Percentiles rank a stretch among this genome's conserved stretches.
Evolutionary conservation across 64 coral and sea anemone species (phyloP).

Genomic region (Stichodactyla helianthus): DNA sequence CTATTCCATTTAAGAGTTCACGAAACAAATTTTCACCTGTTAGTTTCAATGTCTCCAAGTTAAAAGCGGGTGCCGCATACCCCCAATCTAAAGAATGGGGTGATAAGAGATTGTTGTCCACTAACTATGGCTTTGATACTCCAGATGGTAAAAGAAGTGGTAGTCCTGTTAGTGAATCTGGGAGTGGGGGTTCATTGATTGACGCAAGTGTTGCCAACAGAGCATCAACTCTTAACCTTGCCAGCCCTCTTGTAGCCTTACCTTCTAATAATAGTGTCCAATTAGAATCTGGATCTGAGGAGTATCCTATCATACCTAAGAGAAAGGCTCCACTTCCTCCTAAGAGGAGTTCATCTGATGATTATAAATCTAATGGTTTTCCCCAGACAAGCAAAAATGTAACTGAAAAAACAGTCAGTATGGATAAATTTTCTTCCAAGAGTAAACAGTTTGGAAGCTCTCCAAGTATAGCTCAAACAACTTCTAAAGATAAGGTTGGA

Average conservation of each 20-base stretch:
- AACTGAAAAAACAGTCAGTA: background rate
- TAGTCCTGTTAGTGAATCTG: background rate
- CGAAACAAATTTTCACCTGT: background rate
- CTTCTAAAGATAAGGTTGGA: background rate
- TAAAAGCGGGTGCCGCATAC: background rate
- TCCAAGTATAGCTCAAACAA: background rate
- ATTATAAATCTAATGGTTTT: background rate
- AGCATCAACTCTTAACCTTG: background rate
- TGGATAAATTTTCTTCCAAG: background rate
- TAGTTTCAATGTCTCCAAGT: background rate
- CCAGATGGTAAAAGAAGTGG: background rate
- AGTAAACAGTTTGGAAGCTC: background rate
- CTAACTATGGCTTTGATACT: background rate
- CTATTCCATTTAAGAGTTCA: slow-evolving; percentile 12
- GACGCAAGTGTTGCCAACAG: background rate
- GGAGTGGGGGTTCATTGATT: background rate
- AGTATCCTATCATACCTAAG: slow-evolving; percentile 11
- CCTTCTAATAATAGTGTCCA: background rate
- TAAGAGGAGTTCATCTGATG: background rate
- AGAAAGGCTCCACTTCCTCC: slow-evolving; percentile 49
- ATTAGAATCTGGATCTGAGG: background rate
- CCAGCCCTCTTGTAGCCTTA: background rate
- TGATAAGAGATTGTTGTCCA: background rate
- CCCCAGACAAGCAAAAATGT: background rate
- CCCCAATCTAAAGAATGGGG: background rate